Base-by-base conservation (phyloP, 2,113 vertebrate species). In the Dendropsophus ebraccatus region DNA sequence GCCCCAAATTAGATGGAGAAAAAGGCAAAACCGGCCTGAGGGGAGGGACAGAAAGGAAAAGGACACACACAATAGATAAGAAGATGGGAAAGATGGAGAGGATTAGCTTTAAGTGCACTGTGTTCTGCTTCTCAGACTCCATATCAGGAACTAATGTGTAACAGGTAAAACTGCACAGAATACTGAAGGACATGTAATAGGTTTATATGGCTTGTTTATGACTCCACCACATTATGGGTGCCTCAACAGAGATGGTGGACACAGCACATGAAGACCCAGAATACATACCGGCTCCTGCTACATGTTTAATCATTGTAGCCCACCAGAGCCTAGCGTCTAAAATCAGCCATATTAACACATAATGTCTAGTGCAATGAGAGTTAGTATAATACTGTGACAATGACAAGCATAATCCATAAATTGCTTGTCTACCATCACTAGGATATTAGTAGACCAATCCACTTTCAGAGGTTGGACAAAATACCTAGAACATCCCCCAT, bases 31-130 rank as follows among this genome's bases (percentile, higher is more conserved):
- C 81, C 70, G 50, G 78, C 19, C 80, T 30, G 32, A 54, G 35
- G 70, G 72, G 65, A 81, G 47, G 84, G 19, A 86, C 8, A 82
- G 82, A 70, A 88, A 75, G 80, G 82, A 77, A 67, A 23, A 70
- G 25, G 35, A 10, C 79, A 47, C 52, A 11, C 41, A 58, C 73
- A 84, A 56, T 37, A 70, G 21, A 45, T 83, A 41, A 87, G 0
- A 73, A 73, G 60, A 37, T 85, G 32, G 28, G 77, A 84, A 83
- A 49, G 32, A 49, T 75, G 45, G 32, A 41, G 60, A 70, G 77
- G 84, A 86, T 86, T 86, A 86, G 32, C 25, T 54, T 80, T 56
- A n/a, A 80, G 77, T 19, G 78, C 14, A 9, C 74, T 77, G 49
- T 5, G n/a, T 1, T 52, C n/a, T 16, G 16, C 19, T 13, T 13